These are phyloP conservation scores for Ariolimax columbianus DNA, from an alignment of 2,888 invertebrate genomes.

Conservation along the genomic window DNA sequence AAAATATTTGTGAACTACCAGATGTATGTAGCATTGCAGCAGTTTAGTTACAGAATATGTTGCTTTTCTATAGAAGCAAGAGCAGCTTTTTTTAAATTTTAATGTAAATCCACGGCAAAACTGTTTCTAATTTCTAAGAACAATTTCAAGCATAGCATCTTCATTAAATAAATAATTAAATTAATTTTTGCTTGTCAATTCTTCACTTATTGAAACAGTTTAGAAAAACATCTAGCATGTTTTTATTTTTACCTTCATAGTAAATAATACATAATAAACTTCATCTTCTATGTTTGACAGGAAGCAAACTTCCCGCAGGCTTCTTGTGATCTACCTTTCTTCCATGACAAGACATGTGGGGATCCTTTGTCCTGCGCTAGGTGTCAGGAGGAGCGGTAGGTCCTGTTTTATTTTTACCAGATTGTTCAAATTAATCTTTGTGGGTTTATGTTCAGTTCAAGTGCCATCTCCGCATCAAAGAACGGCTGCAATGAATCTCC, in stretches of 20 bases:
- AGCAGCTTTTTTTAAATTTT: not conserved
- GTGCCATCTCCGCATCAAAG: too few species aligned
- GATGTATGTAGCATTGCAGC: too few species aligned
- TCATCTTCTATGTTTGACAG: not conserved
- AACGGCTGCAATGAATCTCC: too few species aligned
- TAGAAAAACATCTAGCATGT: not conserved
- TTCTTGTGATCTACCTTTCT: slow-evolving; percentile 45
- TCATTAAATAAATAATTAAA: not conserved
- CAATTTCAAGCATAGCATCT: not conserved
- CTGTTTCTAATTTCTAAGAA: not conserved
- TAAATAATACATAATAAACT: not conserved
- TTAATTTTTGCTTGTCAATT: not conserved
- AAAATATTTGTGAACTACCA: too few species aligned
- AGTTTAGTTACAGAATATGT: too few species aligned
- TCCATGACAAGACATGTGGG: slow-evolving; percentile 32
- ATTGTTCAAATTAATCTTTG: not conserved
- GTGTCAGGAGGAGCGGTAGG: slow-evolving; percentile 43
- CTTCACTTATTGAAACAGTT: not conserved
- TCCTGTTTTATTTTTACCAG: not conserved
- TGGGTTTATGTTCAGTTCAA: too few species aligned
- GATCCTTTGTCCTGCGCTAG: slow-evolving; percentile 41
- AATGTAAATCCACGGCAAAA: not conserved
- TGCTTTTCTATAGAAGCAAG: too few species aligned
- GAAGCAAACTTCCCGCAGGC: slow-evolving; percentile 39
- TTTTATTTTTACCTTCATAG: not conserved